phyloP scores from a whole-genome alignment of 2,888 invertebrate species.

The Congeria kusceri region DNA sequence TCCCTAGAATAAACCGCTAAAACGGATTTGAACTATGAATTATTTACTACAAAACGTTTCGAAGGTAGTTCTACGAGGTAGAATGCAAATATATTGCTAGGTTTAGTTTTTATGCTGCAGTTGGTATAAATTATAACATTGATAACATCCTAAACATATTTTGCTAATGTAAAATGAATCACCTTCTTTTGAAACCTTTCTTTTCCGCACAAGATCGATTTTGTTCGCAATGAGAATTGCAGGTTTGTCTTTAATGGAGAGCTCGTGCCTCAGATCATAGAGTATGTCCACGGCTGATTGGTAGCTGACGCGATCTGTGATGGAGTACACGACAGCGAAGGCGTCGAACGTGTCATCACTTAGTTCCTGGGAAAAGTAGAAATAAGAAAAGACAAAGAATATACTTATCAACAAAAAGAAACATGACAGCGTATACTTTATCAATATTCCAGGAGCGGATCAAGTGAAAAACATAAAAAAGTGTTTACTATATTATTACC shows the following conservation, averaged over 20 bases:
- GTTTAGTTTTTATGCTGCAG: too few relatives aligned
- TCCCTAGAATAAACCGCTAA: too few relatives aligned
- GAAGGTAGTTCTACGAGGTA: too few relatives aligned
- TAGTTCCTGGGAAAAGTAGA: slow-evolving; percentile 85
- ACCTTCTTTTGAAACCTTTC: slow-evolving; percentile 95
- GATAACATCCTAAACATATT: not conserved
- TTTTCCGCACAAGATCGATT: slow-evolving; percentile 94
- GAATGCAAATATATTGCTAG: too few relatives aligned
- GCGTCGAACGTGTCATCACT: slow-evolving; percentile 90
- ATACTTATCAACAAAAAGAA: too few relatives aligned
- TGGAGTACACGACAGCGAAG: slow-evolving; percentile 95
- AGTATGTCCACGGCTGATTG: slow-evolving; percentile 93
- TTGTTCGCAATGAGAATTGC: slow-evolving; percentile 97
- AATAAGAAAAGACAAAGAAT: not conserved
- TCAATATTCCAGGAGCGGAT: too few relatives aligned
- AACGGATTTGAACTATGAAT: too few relatives aligned
- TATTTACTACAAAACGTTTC: too few relatives aligned
- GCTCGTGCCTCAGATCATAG: slow-evolving; percentile 92
- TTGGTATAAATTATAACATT: too few relatives aligned
- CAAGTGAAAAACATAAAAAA: too few relatives aligned
- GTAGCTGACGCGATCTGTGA: slow-evolving; percentile 93
- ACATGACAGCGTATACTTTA: too few relatives aligned
- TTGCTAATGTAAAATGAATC: slow-evolving; percentile 76
- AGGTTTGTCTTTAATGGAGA: slow-evolving; percentile 91
- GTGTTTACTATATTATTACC: too few relatives aligned